Evolutionary conservation across 2,797 vertebrate species (phyloP), one percentile per base, ranked within the genome.

Genomic region (Premnoplex brunnescens): DNA sequence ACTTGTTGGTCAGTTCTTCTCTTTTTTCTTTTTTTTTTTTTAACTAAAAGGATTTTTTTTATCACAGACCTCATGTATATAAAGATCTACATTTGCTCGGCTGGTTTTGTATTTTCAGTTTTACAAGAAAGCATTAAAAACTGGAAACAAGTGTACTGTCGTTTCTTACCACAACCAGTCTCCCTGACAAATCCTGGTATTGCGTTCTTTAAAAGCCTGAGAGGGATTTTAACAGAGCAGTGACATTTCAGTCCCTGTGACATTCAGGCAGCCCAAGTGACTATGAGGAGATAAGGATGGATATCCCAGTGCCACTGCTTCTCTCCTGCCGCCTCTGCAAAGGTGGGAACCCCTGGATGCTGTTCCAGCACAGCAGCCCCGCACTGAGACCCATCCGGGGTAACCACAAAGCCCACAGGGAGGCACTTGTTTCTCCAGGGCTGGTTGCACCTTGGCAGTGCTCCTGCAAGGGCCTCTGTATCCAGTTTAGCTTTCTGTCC

Each of bases 101-200:
- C 96, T 96, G 97, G 97, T 98, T 98, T 98, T 98, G 97, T 98
- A 98, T 97, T 97, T 98, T 98, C 96, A 94, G 94, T 98, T 98
- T 98, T 98, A 97, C 97, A 98, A 97, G 96, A 98, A 98, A 98
- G 91, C 95, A 98, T 98, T 98, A 98, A 98, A 98, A 98, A 98
- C 98, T 98, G 98, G 98, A 98, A 97, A 96, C 46, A 75, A 96
- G 95, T 81, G 76, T 95, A 41, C 67, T 96, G 95, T 96, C 88
- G 41, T 95, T 91, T 94, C 79, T 96, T 91, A 94, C 48, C 37
- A 76, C 64, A 28, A 44, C 1, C 6, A 1, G 37, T 46, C 56
- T 46, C 79, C 84, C 76, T 89, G 63, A 44, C 10, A 78, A 71
- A 78, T n/a, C 41, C 56, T 69, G n/a, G 17, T 30, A 30, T 2